These are phyloP conservation scores for Antedon bifida DNA, from an alignment of 35 echinoderm and acorn worm species.

Conservation along the genomic window DNA sequence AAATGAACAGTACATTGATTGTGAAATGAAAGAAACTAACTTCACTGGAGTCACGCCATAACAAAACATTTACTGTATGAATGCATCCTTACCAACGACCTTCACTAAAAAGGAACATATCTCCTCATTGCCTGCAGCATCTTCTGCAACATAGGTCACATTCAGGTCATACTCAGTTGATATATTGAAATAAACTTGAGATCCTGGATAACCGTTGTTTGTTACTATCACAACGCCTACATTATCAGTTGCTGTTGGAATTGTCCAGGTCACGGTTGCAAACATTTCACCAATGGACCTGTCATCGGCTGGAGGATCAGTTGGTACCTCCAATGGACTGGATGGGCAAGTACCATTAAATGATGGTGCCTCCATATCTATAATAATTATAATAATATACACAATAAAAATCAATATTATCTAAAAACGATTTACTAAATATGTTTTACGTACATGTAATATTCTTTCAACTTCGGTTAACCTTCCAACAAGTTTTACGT, in stretches of 20 bases:
- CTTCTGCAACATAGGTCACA: background rate
- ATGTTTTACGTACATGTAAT: no score
- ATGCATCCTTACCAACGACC: background rate
- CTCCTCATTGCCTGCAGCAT: background rate
- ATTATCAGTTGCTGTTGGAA: background rate
- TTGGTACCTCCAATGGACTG: background rate
- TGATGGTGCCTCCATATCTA: background rate
- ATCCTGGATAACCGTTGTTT: background rate
- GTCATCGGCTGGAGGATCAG: background rate
- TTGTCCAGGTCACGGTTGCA: background rate
- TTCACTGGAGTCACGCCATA: no score
- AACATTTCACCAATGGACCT: background rate
- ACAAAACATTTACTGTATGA: no score
- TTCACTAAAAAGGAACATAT: background rate
- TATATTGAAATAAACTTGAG: background rate
- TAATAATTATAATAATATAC: background rate
- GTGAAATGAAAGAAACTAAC: no score
- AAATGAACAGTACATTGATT: no score
- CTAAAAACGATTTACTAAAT: background rate
- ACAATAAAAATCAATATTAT: background rate
- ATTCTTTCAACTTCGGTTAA: no score
- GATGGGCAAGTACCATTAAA: background rate
- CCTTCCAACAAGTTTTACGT: no score
- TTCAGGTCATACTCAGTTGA: background rate
- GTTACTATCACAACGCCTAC: background rate